phyloP scores from a whole-genome alignment of 2,113 vertebrate species.

The Phodopus roborovskii region DNA sequence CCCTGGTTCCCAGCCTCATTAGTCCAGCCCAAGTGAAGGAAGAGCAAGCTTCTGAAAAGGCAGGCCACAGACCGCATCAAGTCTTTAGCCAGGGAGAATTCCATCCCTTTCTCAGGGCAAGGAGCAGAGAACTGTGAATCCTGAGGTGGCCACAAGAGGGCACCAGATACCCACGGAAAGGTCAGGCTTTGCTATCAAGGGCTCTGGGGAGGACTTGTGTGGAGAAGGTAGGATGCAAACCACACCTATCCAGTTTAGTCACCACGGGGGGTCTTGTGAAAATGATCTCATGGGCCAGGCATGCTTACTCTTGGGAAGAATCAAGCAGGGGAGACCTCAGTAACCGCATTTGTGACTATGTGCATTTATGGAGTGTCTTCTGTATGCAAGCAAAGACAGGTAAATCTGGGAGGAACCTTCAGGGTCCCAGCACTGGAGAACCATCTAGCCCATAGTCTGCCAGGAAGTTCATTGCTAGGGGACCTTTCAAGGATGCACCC shows the following conservation, averaged over 20 bases:
- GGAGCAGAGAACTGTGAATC: background rate
- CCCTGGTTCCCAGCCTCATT: background rate
- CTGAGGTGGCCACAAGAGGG: constrained; percentile 83
- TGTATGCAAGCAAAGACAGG: no score
- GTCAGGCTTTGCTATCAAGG: accelerated
- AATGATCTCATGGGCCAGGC: background rate
- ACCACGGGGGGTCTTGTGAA: background rate
- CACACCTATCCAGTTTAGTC: accelerated
- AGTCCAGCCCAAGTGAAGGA: background rate
- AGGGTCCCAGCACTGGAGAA: background rate
- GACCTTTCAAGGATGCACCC: background rate
- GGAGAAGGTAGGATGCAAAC: accelerated
- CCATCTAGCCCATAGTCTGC: accelerated
- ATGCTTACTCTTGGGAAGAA: background rate
- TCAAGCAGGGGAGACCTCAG: background rate
- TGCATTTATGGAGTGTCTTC: background rate
- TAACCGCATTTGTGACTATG: accelerated
- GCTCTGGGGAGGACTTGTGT: background rate
- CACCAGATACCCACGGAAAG: constrained; percentile 71
- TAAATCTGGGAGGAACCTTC: background rate
- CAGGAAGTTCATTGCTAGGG: accelerated
- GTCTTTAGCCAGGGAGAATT: background rate
- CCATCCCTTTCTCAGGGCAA: accelerated
- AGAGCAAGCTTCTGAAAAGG: accelerated
- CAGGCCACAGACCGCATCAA: background rate